Evolutionary conservation across 2,797 vertebrate species (phyloP).

Genomic region (Pseudopleuronectes americanus): DNA sequence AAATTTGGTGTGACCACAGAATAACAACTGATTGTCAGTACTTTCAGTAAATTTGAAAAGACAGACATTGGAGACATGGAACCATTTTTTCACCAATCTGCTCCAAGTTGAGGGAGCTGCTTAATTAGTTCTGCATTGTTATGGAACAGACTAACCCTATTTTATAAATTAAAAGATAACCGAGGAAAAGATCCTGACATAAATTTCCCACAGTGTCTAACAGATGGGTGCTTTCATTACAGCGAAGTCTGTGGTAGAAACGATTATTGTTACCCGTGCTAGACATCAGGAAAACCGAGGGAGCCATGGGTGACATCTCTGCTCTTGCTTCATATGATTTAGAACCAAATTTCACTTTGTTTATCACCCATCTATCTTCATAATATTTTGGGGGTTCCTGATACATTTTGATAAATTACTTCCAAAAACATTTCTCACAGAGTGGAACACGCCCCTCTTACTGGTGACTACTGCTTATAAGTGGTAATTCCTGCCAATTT

Average conservation of each 20-base stretch:
- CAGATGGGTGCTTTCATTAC: neutral
- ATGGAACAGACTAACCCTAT: neutral
- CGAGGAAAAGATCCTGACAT: neutral
- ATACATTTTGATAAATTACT: neutral
- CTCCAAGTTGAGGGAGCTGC: no score
- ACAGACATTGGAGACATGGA: neutral
- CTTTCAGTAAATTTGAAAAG: neutral
- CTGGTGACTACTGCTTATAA: conserved; percentile 8
- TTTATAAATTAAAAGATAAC: neutral
- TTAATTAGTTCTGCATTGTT: no score
- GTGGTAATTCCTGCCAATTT: conserved; percentile 12
- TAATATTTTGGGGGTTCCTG: conserved; percentile 30
- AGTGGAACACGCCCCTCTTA: conserved; percentile 19
- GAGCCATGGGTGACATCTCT: neutral
- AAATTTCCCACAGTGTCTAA: neutral
- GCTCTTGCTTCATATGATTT: conserved; percentile 12
- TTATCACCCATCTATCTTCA: conserved; percentile 17
- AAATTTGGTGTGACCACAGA: no score
- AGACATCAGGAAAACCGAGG: conserved; percentile 8
- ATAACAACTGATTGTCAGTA: no score
- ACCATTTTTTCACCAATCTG: no score
- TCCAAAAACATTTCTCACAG: no score
- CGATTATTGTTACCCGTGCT: neutral
- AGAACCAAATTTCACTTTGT: conserved; percentile 21
- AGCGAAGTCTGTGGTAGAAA: neutral